phyloP scores from a whole-genome alignment of 2,888 invertebrate genomes.

The Thera obeliscata region DNA sequence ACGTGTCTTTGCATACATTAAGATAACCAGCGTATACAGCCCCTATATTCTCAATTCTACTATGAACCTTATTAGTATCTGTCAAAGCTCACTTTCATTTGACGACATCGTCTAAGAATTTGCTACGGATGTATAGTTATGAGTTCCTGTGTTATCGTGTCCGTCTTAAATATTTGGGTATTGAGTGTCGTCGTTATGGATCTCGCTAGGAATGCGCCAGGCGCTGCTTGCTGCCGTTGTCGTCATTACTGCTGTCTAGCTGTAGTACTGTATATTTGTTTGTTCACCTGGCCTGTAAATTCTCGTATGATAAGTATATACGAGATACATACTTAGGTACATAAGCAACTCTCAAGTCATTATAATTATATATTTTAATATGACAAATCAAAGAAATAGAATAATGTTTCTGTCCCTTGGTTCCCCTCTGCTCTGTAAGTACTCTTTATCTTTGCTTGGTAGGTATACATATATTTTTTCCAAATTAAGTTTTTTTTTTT shows the following conservation, averaged over 20 bases:
- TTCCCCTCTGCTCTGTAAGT: too few relatives aligned
- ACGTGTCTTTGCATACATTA: constrained; percentile 64
- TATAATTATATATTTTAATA: not conserved
- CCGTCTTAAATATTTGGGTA: constrained; percentile 39
- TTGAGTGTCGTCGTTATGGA: constrained; percentile 45
- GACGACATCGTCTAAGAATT: constrained; percentile 22
- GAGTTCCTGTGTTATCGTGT: constrained; percentile 41
- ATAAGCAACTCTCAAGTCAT: constrained; percentile 4
- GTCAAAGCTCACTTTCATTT: constrained; percentile 24
- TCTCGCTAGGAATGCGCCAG: constrained; percentile 35
- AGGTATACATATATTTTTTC: too few relatives aligned
- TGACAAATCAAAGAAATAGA: too few relatives aligned
- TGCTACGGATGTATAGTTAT: constrained; percentile 24
- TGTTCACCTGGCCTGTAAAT: constrained; percentile 53
- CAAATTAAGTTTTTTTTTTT: too few relatives aligned
- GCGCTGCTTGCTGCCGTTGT: constrained; percentile 47
- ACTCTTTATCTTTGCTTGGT: too few relatives aligned
- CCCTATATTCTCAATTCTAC: constrained; percentile 22
- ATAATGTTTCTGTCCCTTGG: too few relatives aligned
- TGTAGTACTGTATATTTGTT: constrained; percentile 44
- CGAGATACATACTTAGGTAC: not conserved
- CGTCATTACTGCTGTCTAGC: constrained; percentile 45
- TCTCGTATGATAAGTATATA: constrained; percentile 37
- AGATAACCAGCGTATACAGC: constrained; percentile 44
- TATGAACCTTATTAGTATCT: constrained; percentile 30